These are phyloP conservation scores for Glareola pratincola DNA, from an alignment of 2,113 vertebrate genomes.

Conservation along the genomic window DNA sequence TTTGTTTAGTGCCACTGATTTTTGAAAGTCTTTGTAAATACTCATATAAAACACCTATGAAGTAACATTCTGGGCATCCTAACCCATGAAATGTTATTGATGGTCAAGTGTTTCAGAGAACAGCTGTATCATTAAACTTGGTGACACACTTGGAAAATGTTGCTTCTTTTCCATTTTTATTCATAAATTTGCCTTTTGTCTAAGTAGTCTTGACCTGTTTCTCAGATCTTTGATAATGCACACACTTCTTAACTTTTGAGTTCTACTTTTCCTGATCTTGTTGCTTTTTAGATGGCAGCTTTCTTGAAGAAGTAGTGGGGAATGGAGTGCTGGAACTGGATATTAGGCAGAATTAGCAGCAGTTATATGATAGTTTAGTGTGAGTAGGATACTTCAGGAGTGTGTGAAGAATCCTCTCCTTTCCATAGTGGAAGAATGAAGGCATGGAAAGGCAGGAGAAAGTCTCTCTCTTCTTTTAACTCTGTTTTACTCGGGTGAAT, in stretches of 20 bases:
- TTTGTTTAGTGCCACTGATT: slow-evolving; percentile 75
- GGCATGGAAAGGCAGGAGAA: not conserved
- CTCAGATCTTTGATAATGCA: not conserved
- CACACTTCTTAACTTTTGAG: not conserved
- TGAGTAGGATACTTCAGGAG: not conserved
- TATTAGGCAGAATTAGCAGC: not conserved
- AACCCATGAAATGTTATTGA: slow-evolving; percentile 78
- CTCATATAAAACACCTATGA: slow-evolving; percentile 77
- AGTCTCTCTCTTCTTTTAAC: not conserved
- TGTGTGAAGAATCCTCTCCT: not conserved
- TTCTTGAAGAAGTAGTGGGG: not conserved
- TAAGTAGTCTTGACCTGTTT: not conserved
- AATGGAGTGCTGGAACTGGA: not conserved
- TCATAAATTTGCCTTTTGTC: not conserved
- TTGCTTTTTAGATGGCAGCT: not conserved
- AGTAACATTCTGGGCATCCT: slow-evolving; percentile 72
- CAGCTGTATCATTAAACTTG: slow-evolving; percentile 77
- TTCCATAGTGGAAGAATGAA: not conserved
- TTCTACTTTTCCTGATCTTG: not conserved
- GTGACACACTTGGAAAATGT: slow-evolving; percentile 65
- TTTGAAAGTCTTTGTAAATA: slow-evolving; percentile 81
- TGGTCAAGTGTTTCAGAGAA: slow-evolving; percentile 77
- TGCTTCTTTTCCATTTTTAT: slow-evolving; percentile 22
- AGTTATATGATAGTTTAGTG: not conserved
- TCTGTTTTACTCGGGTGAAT: not conserved